phyloP scores from a whole-genome alignment of 1,140 invertebrate species.

The Andrena cerasifolii region DNA sequence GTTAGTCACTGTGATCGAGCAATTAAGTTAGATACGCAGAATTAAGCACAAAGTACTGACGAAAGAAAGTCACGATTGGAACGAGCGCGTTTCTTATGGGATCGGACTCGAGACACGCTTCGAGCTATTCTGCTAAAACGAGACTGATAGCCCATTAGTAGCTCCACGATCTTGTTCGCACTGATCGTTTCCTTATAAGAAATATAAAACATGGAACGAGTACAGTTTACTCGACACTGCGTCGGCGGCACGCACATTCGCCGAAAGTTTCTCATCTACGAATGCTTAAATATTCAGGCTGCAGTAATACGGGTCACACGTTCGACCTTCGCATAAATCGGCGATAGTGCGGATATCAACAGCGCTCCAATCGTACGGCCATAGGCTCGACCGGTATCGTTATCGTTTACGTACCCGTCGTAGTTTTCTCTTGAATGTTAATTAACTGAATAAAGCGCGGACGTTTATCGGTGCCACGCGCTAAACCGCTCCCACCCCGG shows the following conservation, averaged over 20 bases:
- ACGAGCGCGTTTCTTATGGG: too few species aligned
- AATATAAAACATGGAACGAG: not conserved
- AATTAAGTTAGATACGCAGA: not conserved
- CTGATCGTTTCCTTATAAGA: too few species aligned
- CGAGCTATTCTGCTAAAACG: too few species aligned
- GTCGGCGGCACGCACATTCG: too few species aligned
- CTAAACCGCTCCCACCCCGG: too few species aligned
- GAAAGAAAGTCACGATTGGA: too few species aligned
- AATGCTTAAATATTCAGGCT: conserved; percentile 19
- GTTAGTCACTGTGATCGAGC: not conserved
- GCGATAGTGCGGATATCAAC: not conserved
- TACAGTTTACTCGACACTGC: not conserved
- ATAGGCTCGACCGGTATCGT: not conserved
- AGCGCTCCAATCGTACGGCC: not conserved
- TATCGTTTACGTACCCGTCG: not conserved
- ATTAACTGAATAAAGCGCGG: conserved; percentile 35
- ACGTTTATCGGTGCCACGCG: conserved; percentile 32
- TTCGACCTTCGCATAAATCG: conserved; percentile 23
- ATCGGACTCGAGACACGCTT: too few species aligned
- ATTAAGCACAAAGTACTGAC: not conserved
- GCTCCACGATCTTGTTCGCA: too few species aligned
- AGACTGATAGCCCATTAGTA: too few species aligned
- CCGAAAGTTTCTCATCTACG: not conserved
- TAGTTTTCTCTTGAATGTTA: conserved; percentile 17
- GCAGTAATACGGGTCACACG: not conserved